Conservation (phyloP, 2,113 vertebrate genomes). For the Tichodroma muraria region DNA sequence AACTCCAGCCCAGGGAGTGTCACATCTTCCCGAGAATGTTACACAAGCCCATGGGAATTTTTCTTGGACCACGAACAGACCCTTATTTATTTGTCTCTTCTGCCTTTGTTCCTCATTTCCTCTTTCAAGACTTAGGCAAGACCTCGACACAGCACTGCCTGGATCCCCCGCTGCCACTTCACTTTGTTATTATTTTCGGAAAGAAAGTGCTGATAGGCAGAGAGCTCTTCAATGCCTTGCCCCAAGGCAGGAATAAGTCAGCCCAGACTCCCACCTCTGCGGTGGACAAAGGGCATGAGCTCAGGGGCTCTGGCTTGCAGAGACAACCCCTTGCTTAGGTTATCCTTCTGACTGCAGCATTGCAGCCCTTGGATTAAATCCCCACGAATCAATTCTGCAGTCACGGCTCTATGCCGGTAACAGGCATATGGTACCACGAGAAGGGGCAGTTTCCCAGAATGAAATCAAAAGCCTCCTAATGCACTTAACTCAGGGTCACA, state of each 20-base stretch:
- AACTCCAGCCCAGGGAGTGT: not conserved
- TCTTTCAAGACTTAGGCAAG: conserved; percentile 47
- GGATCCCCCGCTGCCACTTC: not conserved
- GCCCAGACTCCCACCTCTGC: not conserved
- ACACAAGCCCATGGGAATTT: conserved; percentile 18
- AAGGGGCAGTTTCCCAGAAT: conserved; percentile 32
- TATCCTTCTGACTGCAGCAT: not conserved
- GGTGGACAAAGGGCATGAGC: not conserved
- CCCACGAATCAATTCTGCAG: not conserved
- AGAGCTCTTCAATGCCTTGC: not conserved
- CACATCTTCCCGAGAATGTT: not conserved
- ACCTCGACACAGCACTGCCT: not conserved
- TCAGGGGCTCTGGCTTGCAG: not conserved
- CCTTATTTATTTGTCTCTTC: conserved; percentile 59
- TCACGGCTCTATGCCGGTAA: not conserved
- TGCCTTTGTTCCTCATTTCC: conserved; percentile 64
- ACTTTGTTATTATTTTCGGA: conserved; percentile 21
- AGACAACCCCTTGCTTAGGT: not conserved
- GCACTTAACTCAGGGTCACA: conserved; percentile 45
- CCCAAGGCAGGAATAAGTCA: not conserved
- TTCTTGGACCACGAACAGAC: conserved; percentile 43
- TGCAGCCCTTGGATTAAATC: conserved; percentile 7
- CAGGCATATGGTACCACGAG: not conserved
- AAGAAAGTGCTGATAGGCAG: not conserved
- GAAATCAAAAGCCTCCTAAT: conserved; percentile 53